These are phyloP conservation scores for Dynastes grantii DNA, from an alignment of 2,888 invertebrate species.

Conservation along the genomic window DNA sequence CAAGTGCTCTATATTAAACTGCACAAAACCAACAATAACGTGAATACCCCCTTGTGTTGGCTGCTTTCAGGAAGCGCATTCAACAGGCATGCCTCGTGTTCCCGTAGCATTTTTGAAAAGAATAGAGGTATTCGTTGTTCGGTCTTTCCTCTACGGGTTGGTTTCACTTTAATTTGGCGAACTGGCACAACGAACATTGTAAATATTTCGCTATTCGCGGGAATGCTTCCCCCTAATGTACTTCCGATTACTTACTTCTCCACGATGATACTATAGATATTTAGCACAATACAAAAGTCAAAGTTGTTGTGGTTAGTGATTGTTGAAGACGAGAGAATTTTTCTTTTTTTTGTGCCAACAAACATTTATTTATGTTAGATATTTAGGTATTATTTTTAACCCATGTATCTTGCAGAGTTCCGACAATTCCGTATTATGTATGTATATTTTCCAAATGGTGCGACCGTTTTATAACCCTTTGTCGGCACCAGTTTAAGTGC, in stretches of 20 bases:
- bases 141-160: constrained; percentile 7
- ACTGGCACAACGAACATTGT: constrained; percentile 16
- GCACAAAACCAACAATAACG: constrained; percentile 37
- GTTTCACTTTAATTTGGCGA: constrained; percentile 30
- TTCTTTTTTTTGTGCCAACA: too few species aligned
- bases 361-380: too few species aligned
- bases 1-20: constrained; percentile 6
- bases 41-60: constrained; percentile 18
- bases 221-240: neutral
- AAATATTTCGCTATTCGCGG: constrained; percentile 10
- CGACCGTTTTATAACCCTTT: too few species aligned
- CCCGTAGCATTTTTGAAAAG: constrained; percentile 9
- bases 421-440: too few species aligned
- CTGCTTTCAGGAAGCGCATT: constrained; percentile 14
- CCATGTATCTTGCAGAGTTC: too few species aligned
- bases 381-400: too few species aligned
- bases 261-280: neutral
- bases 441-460: too few species aligned
- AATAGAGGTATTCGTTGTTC: constrained; percentile 10
- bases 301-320: too few species aligned
- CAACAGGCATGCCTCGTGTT: constrained; percentile 17
- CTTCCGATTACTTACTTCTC: constrained; percentile 13
- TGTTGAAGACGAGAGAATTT: too few species aligned
- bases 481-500: too few species aligned
- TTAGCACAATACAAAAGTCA: neutral